phyloP scores from a whole-genome alignment of 1,140 invertebrate genomes.

The Cydia pomonella region DNA sequence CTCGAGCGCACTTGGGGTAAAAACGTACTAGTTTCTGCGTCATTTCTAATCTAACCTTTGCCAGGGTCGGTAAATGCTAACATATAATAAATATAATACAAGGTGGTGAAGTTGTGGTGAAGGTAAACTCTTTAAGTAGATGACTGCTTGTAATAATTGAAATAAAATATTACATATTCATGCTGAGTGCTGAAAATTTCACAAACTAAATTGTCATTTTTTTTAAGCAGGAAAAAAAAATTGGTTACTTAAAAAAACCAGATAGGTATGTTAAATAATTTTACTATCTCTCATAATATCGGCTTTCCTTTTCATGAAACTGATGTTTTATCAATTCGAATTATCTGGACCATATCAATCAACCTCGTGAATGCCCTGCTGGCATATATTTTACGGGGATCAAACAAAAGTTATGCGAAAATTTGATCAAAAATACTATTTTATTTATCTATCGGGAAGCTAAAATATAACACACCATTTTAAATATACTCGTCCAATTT shows the following conservation, averaged over 20 bases:
- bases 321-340: background rate
- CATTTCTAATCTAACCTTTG: constrained; percentile 8
- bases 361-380: background rate
- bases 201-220: background rate
- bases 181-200: background rate
- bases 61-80: background rate
- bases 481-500: too few species aligned
- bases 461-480: background rate
- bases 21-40: constrained; percentile 6
- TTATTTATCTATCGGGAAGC: constrained; percentile 6
- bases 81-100: background rate
- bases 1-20: constrained; percentile 12
- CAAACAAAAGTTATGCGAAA: constrained; percentile 21
- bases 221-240: too few species aligned
- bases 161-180: too few species aligned
- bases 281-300: background rate
- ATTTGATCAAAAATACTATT: constrained; percentile 18
- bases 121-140: background rate
- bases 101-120: too few species aligned
- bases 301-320: background rate
- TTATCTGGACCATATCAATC: background rate
- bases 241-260: too few species aligned
- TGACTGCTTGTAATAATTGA: too few species aligned
- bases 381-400: constrained; percentile 3
- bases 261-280: too few species aligned